These are phyloP conservation scores for Smutsia gigantea DNA, from an alignment of 2,797 vertebrate species.

Conservation along the genomic window DNA sequence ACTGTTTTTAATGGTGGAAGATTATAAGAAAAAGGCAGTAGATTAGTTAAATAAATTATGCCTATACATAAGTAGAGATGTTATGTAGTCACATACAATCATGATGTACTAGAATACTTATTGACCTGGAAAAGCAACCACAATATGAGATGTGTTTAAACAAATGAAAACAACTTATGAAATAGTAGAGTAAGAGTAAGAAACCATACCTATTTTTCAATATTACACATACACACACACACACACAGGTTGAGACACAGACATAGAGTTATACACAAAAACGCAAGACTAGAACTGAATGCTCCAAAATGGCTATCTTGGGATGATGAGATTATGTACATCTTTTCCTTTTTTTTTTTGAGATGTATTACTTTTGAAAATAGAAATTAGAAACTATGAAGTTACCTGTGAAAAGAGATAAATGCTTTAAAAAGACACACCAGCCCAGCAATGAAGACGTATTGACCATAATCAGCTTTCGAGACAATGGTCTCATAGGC, in stretches of 20 bases:
- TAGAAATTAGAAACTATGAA: slow-evolving; percentile 8
- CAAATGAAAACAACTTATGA: neutral
- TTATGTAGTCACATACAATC: slow-evolving; percentile 26
- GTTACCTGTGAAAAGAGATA: neutral
- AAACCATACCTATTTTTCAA: neutral
- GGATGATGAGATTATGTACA: neutral
- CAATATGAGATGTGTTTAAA: neutral
- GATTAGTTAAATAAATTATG: slow-evolving; percentile 11
- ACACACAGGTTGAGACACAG: neutral
- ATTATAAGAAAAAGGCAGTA: slow-evolving; percentile 19
- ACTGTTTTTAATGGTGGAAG: neutral
- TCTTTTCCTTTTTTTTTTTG: neutral
- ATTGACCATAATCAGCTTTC: neutral
- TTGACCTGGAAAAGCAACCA: slow-evolving; percentile 38
- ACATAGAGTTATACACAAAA: neutral
- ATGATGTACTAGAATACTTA: slow-evolving; percentile 27
- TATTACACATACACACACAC: neutral
- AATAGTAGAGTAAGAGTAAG: neutral
- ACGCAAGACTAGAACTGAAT: neutral
- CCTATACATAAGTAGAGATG: neutral
- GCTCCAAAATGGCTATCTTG: slow-evolving; percentile 19
- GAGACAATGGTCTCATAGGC: neutral
- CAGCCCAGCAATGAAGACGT: neutral
- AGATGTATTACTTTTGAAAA: slow-evolving; percentile 54
- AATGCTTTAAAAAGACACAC: slow-evolving; percentile 42